Conservation (phyloP, 1,140 invertebrate genomes). For the Drosophila truncata region DNA sequence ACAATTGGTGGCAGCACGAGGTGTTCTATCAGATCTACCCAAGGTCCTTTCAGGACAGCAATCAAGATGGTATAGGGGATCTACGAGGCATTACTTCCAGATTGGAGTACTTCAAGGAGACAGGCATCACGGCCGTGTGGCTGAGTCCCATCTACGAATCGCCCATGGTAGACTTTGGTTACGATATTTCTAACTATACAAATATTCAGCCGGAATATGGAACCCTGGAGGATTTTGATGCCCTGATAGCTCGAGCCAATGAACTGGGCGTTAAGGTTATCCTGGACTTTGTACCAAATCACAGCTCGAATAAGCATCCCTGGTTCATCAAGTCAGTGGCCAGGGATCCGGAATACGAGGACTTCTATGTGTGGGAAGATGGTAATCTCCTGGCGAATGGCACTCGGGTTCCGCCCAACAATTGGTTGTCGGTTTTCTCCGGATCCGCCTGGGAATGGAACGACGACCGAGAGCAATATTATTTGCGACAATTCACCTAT, state of each 20-base stretch:
- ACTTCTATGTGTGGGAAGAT: slow-evolving; percentile 91
- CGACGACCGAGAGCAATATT: slow-evolving; percentile 88
- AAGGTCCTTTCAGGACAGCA: slow-evolving; percentile 70
- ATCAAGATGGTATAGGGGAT: slow-evolving; percentile 67
- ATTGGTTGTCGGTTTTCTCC: slow-evolving; percentile 88
- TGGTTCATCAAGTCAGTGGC: slow-evolving; percentile 90
- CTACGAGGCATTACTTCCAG: slow-evolving; percentile 85
- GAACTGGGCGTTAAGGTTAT: slow-evolving; percentile 72
- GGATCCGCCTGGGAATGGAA: slow-evolving; percentile 89
- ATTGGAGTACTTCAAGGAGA: slow-evolving; percentile 86
- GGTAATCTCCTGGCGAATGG: slow-evolving; percentile 72
- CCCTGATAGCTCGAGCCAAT: slow-evolving; percentile 88
- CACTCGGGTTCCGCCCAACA: slow-evolving; percentile 87
- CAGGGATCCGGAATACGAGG: slow-evolving; percentile 86
- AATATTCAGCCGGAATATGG: slow-evolving; percentile 90
- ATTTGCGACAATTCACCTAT: slow-evolving; percentile 88
- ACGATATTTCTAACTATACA: slow-evolving; percentile 90
- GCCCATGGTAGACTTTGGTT: slow-evolving; percentile 89
- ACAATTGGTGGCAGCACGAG: slow-evolving; percentile 71
- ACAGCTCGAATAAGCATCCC: slow-evolving; percentile 89
- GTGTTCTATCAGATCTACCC: slow-evolving; percentile 76
- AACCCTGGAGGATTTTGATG: slow-evolving; percentile 90
- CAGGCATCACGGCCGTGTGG: slow-evolving; percentile 88
- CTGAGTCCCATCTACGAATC: slow-evolving; percentile 90
- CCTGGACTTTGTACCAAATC: slow-evolving; percentile 88